Percentiles rank a stretch among this genome's conserved stretches.
These are phyloP conservation scores for Halcyon badia DNA, from an alignment of 2,797 vertebrate genomes.

Conservation along the genomic window DNA sequence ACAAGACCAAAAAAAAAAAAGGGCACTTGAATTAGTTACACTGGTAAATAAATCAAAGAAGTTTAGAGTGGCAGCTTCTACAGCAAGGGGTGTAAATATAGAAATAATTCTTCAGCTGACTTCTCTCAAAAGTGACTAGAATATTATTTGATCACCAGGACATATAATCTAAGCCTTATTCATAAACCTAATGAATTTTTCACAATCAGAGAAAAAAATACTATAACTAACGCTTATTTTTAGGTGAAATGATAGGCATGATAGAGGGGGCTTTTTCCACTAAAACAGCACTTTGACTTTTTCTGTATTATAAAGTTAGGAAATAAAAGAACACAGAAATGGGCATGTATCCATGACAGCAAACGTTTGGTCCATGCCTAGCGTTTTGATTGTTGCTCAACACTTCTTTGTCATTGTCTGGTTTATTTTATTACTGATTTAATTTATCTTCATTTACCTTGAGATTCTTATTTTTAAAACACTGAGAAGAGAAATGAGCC, in stretches of 20 bases:
- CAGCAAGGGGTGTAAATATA: not conserved
- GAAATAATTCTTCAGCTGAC: not conserved
- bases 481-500: not conserved
- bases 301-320: not conserved
- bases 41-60: not conserved
- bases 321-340: not conserved
- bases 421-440: not conserved
- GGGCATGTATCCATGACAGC: not conserved
- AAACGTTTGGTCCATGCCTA: not conserved
- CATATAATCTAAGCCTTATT: not conserved
- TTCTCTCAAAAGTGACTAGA: not conserved
- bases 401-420: not conserved
- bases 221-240: not conserved
- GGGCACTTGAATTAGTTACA: not conserved
- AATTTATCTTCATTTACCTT: not conserved
- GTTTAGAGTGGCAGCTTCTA: not conserved
- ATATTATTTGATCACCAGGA: not conserved
- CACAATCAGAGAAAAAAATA: not conserved
- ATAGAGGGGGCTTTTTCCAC: fast-evolving
- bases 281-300: not conserved
- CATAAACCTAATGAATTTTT: not conserved
- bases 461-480: not conserved
- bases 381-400: not conserved
- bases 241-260: not conserved
- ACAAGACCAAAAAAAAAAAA: not conserved